Conservation (phyloP, 2,797 vertebrate species). For the Micropoecilia bifurca region DNA sequence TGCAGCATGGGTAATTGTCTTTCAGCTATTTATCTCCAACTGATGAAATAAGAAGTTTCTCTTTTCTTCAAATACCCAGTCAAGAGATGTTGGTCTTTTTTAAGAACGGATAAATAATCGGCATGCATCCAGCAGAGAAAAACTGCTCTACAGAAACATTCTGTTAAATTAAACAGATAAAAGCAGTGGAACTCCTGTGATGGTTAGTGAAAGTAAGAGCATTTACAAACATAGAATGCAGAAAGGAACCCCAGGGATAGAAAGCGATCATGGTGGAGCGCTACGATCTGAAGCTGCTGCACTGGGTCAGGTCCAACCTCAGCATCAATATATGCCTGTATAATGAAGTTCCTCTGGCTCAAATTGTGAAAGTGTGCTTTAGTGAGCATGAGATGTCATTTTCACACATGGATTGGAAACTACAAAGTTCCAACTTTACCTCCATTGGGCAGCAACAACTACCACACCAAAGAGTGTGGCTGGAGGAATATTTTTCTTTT, state of each 20-base stretch:
- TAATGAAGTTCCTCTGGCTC: neutral
- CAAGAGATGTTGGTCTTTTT: neutral
- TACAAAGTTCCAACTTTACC: neutral
- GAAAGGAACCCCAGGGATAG: neutral
- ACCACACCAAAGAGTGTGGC: neutral
- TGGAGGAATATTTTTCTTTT: conserved; percentile 7
- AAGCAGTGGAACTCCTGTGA: neutral
- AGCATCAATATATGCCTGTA: neutral
- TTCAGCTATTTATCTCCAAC: neutral
- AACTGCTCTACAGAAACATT: neutral
- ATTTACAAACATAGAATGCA: neutral
- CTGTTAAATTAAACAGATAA: neutral
- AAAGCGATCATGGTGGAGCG: neutral
- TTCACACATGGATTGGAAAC: neutral
- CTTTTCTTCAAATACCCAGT: neutral
- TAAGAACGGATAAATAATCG: neutral
- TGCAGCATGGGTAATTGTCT: neutral
- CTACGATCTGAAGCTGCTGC: neutral
- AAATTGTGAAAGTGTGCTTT: neutral
- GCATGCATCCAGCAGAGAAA: neutral
- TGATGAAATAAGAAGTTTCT: neutral
- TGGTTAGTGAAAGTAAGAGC: neutral
- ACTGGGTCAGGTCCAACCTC: neutral
- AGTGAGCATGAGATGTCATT: neutral
- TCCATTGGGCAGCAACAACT: neutral